A percentile compares a stretch with the other conserved stretches of the same genome.
Evolutionary conservation across 2,113 vertebrate genomes (phyloP).

Genomic region (Catharus minimus): DNA sequence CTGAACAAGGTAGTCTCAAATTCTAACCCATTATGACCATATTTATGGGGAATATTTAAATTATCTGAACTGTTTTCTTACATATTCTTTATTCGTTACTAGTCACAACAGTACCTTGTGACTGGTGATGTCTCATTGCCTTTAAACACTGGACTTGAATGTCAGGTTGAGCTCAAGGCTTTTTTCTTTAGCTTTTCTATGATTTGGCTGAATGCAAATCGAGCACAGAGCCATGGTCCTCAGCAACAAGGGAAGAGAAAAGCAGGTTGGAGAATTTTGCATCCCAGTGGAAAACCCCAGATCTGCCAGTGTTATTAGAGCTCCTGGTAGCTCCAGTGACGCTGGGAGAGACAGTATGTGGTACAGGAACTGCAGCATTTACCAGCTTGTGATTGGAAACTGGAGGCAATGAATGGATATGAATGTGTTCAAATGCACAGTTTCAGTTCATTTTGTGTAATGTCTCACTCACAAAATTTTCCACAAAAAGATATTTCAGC

Average conservation of each 20-base stretch:
- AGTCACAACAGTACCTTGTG: not conserved
- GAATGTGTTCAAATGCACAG: not conserved
- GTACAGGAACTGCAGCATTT: not conserved
- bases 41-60: not conserved
- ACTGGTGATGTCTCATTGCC: not conserved
- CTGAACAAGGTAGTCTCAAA: not conserved
- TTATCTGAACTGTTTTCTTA: not conserved
- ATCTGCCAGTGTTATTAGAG: not conserved
- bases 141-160: not conserved
- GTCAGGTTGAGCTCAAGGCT: not conserved
- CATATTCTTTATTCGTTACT: not conserved
- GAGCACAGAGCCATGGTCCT: not conserved
- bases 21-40: not conserved
- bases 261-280: not conserved
- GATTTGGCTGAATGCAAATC: not conserved
- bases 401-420: not conserved
- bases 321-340: not conserved
- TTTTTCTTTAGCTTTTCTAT: not conserved
- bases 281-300: not conserved
- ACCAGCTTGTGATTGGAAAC: not conserved
- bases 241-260: not conserved
- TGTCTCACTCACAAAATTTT: not conserved
- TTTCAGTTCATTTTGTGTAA: not conserved
- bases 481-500: not conserved
- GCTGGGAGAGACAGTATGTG: not conserved